Percentiles rank a stretch among this genome's conserved stretches.
Conservation (phyloP, 1,140 invertebrate genomes). For the Drosophila setifemur region DNA sequence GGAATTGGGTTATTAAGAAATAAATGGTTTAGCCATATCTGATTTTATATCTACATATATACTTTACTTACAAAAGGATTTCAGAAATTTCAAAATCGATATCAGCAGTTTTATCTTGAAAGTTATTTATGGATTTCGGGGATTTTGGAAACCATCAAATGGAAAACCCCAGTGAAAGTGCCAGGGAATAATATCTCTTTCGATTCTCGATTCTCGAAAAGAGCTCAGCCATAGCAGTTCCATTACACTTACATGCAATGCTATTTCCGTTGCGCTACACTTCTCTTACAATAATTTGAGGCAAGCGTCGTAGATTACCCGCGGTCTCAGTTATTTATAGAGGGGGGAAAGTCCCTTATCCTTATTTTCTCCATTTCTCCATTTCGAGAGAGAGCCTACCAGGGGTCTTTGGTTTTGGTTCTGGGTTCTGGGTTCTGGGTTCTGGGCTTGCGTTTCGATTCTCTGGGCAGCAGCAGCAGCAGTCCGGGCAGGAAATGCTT, state of each 20-base stretch:
- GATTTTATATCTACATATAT: too few species aligned
- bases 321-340: slow-evolving; percentile 36
- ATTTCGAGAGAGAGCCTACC: not conserved
- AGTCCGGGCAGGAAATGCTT: slow-evolving; percentile 67
- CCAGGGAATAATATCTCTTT: not conserved
- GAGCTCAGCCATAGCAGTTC: slow-evolving; percentile 17
- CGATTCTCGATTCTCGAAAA: slow-evolving; percentile 9
- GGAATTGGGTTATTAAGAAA: too few species aligned
- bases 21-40: too few species aligned
- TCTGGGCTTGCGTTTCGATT: slow-evolving; percentile 12
- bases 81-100: too few species aligned
- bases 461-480: slow-evolving; percentile 8
- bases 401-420: slow-evolving; percentile 2
- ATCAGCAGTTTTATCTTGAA: too few species aligned
- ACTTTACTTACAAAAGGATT: too few species aligned
- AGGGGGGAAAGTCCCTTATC: not conserved
- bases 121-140: too few species aligned
- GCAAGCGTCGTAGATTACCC: slow-evolving; percentile 34
- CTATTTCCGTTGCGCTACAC: slow-evolving; percentile 53
- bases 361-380: not conserved
- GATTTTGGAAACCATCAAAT: too few species aligned
- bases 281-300: slow-evolving; percentile 45
- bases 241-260: slow-evolving; percentile 56
- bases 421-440: too few species aligned
- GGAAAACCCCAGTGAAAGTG: slow-evolving; percentile 40